Base-by-base conservation (phyloP, 2,113 vertebrate species). In the Rhinopomastus cyanomelas region DNA sequence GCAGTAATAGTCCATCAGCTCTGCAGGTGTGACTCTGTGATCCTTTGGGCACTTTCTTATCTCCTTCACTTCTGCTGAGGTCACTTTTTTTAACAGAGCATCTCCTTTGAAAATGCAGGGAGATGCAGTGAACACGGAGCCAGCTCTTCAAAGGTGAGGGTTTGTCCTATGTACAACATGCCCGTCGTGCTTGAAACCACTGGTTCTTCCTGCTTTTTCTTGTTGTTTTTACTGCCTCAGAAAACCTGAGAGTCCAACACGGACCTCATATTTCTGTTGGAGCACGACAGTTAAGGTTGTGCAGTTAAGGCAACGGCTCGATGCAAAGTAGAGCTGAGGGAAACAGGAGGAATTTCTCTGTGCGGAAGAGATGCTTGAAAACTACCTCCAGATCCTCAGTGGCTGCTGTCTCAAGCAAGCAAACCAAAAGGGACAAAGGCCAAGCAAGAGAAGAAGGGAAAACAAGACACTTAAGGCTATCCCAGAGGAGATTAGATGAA, bases 401-500 rank as follows among this genome's bases (percentile, higher is more conserved):
- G 79, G 30, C 68, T 87, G 52, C 75, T 82, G 67, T 82, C 75
- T 87, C 37, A 65, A 84, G 32, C 34, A 11, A 26, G 42, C 59
- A 91, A 91, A 81, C 69, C 32, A 57, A 56, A 92, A 89, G 34
- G 69, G 66, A 89, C 73, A 92, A 91, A 89, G 69, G 57, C 36
- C 11, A 32, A 32, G 73, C 73, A 68, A 49, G 46, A 88, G 39
- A 5, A 79, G 89, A 62, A 91, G 48, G 56, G 73, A 91, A 94
- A 95, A 93, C 59, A 69, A 86, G 67, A 72, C 66, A 88, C 82
- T 94, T 90, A 62, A 83, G 59, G 21, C 49, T 62, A 16, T 78
- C 81, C 77, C 77, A 44, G 77, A 74, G 71, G 88, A 93, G 90
- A 95, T 95, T 89, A 96, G 71, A 53, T 18, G 59, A 91, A 76